These are phyloP conservation scores for Dasyurus viverrinus DNA, from an alignment of 2,113 vertebrate species.

Conservation along the genomic window DNA sequence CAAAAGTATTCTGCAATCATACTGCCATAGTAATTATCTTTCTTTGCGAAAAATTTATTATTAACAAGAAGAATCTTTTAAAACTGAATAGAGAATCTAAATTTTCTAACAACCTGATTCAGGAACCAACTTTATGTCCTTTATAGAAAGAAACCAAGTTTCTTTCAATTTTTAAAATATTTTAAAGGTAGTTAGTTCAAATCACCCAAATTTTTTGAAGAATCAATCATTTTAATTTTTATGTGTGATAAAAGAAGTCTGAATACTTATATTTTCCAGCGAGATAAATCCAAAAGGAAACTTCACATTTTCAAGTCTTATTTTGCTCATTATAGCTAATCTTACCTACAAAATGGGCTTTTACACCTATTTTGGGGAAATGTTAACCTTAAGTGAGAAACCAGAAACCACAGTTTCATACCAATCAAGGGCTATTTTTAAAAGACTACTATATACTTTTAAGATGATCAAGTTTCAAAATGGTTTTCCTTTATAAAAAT, in stretches of 20 bases:
- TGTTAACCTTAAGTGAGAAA: not conserved
- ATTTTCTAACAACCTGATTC: not conserved
- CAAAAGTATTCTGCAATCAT: not conserved
- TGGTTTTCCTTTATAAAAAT: not conserved
- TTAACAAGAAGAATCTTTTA: not conserved
- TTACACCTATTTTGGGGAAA: slow-evolving; percentile 7
- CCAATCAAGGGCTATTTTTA: not conserved
- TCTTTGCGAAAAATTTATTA: not conserved
- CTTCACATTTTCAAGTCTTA: no score
- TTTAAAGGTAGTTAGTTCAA: not conserved
- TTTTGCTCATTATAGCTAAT: not conserved
- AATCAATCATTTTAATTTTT: not conserved
- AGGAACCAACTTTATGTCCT: not conserved
- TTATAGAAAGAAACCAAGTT: not conserved
- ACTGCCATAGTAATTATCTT: not conserved
- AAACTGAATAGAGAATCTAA: not conserved
- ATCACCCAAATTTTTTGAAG: not conserved
- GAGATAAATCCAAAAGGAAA: not conserved
- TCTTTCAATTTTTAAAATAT: not conserved
- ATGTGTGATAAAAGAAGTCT: not conserved
- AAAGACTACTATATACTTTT: not conserved
- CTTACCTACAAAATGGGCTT: not conserved
- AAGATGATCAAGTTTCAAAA: not conserved
- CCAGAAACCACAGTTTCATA: not conserved
- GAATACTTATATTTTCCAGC: no score